Conservation (phyloP, 2,888 invertebrate genomes). For the Allacma fusca region DNA sequence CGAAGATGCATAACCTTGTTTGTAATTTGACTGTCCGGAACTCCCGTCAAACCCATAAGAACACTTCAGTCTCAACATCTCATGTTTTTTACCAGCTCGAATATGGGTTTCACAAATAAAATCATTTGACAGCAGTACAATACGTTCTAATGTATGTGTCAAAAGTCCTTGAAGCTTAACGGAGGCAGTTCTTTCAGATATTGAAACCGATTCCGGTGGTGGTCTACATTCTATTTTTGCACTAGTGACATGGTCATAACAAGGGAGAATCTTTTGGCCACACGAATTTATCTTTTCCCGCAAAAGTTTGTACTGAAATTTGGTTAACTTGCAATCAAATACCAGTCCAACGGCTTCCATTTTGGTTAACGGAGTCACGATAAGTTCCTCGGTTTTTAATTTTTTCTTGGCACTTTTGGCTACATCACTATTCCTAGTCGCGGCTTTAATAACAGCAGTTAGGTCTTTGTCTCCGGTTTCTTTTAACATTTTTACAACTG, state of each 20-base stretch:
- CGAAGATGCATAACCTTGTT: not conserved
- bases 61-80: not conserved
- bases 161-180: slow-evolving; percentile 31
- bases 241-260: slow-evolving; percentile 25
- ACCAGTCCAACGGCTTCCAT: too few species aligned
- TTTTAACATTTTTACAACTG: too few species aligned
- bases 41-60: not conserved
- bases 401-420: too few species aligned
- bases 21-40: slow-evolving; percentile 8
- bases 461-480: too few species aligned
- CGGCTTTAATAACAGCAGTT: too few species aligned
- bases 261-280: slow-evolving; percentile 17
- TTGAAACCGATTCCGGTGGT: not conserved
- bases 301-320: too few species aligned
- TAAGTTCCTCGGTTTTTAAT: too few species aligned
- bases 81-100: not conserved
- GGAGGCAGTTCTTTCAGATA: slow-evolving; percentile 17
- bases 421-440: too few species aligned
- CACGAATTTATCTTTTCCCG: too few species aligned
- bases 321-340: too few species aligned
- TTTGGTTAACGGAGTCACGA: too few species aligned
- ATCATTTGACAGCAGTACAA: slow-evolving; percentile 26
- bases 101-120: slow-evolving; percentile 18
- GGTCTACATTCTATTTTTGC: not conserved
- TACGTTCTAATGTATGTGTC: slow-evolving; percentile 32